Evolutionary conservation across 2,888 invertebrate species (phyloP), one percentile per base, ranked within the genome.

Genomic region (Acleris laterana): DNA sequence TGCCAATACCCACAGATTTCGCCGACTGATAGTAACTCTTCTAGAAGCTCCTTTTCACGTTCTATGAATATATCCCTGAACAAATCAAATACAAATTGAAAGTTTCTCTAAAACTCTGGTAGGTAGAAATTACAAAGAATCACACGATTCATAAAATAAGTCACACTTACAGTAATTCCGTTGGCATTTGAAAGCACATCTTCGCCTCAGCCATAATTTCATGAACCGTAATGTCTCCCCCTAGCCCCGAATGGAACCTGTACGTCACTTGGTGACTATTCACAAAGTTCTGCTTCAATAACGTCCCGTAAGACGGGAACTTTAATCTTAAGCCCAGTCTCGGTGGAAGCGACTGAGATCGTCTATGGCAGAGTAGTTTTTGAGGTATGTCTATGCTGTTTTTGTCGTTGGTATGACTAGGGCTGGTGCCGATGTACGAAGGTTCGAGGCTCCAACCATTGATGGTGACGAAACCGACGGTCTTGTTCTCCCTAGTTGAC

Each of bases 201-300:
- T 96, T 96, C 74, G 97, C 96, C 85, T 99, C 99, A 0, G 97
- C 96, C 96, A 99, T 97, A 57, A 97, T 95, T 87, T 99, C 99
- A 79, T 98, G 97, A 3, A 98, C 98, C 71, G 97, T 97, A 59
- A 99, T 97, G 84, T 98, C 98, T 1, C 97, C 98, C 0, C 98
- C 97, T 28, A 97, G 93, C 0, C 98, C 97, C 0, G 98, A 98
- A 83, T 98, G 98, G 84, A 99, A 97, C 62, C 98, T 95, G 84
- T 96, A 97, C 5, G 97, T 95, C 69, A 95, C 95, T 82, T 95
- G 93, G 77, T 93, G 87, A 48, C 97, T 96, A 83, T 97, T 96
- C 38, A 96, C 94, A 79, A 96, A 97, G 58, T 97, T 93, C 68
- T 95, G 93, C 74, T 95, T 95, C 68, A 96, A 87, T 53, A 95